A percentile compares a stretch with the other conserved stretches of the same genome.
Conservation (phyloP, 2,113 vertebrate genomes). For the Grallaria varia region DNA sequence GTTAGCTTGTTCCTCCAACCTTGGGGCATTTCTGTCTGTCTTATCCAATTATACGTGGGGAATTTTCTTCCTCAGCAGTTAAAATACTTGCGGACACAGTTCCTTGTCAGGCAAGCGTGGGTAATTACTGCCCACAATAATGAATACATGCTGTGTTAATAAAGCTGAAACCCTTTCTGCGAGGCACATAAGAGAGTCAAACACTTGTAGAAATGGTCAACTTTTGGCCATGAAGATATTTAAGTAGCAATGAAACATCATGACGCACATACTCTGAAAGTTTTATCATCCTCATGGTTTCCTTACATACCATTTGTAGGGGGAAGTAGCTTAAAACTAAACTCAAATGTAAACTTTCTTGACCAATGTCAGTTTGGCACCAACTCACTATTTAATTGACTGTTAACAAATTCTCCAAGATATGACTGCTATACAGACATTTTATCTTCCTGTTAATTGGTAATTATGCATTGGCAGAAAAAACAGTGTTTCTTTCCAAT, state of each 20-base stretch:
- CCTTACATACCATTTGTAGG: neutral
- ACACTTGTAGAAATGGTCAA: neutral
- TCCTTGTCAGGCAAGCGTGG: neutral
- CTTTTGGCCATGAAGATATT: neutral
- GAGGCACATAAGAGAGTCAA: neutral
- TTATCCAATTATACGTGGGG: accelerated
- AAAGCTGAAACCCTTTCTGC: neutral
- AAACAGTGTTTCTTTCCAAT: conserved; percentile 76
- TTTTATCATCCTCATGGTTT: neutral
- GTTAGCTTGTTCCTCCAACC: neutral
- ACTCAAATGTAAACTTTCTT: conserved; percentile 68
- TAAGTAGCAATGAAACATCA: neutral
- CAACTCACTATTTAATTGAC: conserved; percentile 73
- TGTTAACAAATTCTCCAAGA: conserved; percentile 76
- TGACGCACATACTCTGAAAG: neutral
- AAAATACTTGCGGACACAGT: neutral
- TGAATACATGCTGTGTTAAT: conserved; percentile 19
- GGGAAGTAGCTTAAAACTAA: conserved; percentile 17
- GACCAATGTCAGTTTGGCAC: conserved; percentile 69
- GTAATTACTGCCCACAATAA: conserved; percentile 32
- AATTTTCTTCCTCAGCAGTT: neutral
- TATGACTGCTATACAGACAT: conserved; percentile 67
- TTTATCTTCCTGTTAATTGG: conserved; percentile 80
- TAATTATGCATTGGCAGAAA: conserved; percentile 80
- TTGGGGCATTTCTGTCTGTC: neutral